These are phyloP conservation scores for Raja brachyura DNA, from an alignment of 2,113 vertebrate genomes.

Conservation along the genomic window DNA sequence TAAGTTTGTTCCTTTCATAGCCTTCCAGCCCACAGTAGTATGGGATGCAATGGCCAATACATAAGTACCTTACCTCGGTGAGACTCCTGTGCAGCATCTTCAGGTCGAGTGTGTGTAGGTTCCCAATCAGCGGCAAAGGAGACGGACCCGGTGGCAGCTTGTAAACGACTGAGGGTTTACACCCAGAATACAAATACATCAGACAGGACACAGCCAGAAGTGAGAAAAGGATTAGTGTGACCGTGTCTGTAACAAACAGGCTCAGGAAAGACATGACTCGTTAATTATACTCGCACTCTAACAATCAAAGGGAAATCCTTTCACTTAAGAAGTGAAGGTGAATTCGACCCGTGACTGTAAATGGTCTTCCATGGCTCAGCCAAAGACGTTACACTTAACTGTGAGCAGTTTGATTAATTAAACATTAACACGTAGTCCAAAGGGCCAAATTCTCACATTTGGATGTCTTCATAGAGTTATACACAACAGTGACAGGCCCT, in stretches of 20 bases:
- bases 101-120: constrained; percentile 57
- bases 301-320: not conserved
- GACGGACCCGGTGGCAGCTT: constrained; percentile 56
- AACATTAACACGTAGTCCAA: constrained; percentile 24
- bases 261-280: constrained; percentile 13
- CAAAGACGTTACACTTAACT: not conserved
- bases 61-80: constrained; percentile 51
- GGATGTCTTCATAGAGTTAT: not conserved
- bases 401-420: not conserved
- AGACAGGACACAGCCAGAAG: not conserved
- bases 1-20: too few relatives aligned
- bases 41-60: not conserved
- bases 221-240: not conserved
- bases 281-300: not conserved
- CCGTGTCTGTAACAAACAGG: not conserved
- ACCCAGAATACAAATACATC: not conserved
- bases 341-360: not conserved
- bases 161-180: constrained; percentile 49
- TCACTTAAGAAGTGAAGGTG: not conserved
- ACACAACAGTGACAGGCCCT: too few relatives aligned
- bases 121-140: constrained; percentile 58
- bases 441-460: not conserved
- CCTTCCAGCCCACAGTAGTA: too few relatives aligned
- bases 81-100: constrained; percentile 57
- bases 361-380: not conserved